Conservation (phyloP, 2,888 invertebrate genomes). For the Platerodrilus igneus region DNA sequence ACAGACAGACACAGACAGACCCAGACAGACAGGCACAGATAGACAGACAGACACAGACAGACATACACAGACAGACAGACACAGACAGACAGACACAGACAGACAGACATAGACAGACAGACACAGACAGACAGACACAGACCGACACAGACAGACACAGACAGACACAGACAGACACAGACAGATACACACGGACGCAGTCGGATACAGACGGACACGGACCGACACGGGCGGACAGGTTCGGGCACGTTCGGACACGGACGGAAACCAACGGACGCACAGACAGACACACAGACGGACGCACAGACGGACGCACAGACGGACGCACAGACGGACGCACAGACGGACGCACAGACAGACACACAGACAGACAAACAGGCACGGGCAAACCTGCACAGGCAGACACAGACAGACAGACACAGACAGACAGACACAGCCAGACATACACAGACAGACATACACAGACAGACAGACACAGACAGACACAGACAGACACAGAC, state of each 20-base stretch:
- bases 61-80: neutral
- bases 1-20: too few species aligned
- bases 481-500: conserved; percentile 5
- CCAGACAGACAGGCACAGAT: too few species aligned
- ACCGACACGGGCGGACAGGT: neutral
- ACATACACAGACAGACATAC: conserved; percentile 2
- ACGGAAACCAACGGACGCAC: conserved; percentile 1
- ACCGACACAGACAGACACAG: neutral
- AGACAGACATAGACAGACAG: conserved; percentile 3
- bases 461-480: conserved; percentile 3
- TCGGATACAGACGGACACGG: neutral
- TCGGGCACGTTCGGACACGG: neutral
- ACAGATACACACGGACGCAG: neutral
- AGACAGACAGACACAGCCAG: neutral
- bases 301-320: conserved; percentile 1
- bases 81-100: conserved; percentile 1
- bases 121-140: neutral
- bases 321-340: conserved; percentile 3
- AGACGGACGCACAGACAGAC: neutral
- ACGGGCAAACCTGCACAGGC: neutral
- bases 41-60: too few species aligned
- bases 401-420: conserved; percentile 6
- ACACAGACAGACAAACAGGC: neutral
- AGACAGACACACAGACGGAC: conserved; percentile 5
- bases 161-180: neutral